Base-by-base conservation (phyloP, 1,140 invertebrate species). In the Bombus huntii region DNA sequence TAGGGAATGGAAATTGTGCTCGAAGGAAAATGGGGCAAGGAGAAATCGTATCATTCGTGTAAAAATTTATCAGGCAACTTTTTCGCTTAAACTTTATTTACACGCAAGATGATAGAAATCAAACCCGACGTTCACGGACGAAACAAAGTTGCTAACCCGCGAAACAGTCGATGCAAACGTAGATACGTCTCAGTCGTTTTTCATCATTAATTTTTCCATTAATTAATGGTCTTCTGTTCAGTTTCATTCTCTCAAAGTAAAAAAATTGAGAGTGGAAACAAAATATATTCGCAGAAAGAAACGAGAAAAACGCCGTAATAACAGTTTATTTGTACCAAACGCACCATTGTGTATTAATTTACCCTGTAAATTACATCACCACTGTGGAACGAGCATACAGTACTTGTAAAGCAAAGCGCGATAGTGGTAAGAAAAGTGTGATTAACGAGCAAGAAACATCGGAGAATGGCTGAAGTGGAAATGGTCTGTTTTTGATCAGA, bases 381-480 rank as follows among this genome's bases (percentile, higher is more conserved):
- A 18, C 22, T 12, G 34, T n/a, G 18, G 42, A 44, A 76, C 22
- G 62, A 42, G 81, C 31, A n/a, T 4, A 42, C 6, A 34, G 39
- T n/a, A 39, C 44, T 31, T 78, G 82, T 37, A 68, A 42, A 47
- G 72, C 72, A 75, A 71, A 79, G 71, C 75, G 47, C 13, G 65
- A 13, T 28, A 31, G 31, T 37, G 39, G 66, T 47, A 84, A 84
- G 82, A 84, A 84, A 79, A 84, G 75, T 79, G 76, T 79, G 76
- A 84, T 84, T 84, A 84, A 84, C 75, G 65, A 84, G 82, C 81
- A 83, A 83, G 81, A 76, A 83, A 53, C 28, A 10, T 25, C 31
- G 18, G 5, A 39, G 8, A 34, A 59, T 4, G 4, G 47, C 9
- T 47, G 22, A 84, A 79, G 66, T 84, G 39, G 75, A 84, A n/a